These are phyloP conservation scores for Montipora cactus DNA, from an alignment of 64 coral and sea anemone species.

Conservation along the genomic window DNA sequence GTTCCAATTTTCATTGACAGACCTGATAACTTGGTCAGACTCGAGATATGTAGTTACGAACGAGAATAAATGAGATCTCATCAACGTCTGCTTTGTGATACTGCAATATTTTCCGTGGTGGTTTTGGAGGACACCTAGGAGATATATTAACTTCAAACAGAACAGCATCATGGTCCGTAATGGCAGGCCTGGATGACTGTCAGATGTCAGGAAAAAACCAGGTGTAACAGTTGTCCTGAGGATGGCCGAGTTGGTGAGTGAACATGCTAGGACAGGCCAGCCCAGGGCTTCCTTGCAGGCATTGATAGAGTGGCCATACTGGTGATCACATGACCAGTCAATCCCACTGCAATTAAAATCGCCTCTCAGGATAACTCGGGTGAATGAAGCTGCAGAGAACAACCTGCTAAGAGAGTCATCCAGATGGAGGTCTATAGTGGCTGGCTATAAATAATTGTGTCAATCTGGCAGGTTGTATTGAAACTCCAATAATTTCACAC, in stretches of 20 bases:
- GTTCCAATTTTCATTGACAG: neutral
- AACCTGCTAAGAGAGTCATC: neutral
- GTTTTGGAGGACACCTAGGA: conserved; percentile 37
- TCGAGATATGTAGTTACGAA: neutral
- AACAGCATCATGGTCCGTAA: conserved; percentile 39
- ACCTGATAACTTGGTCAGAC: neutral
- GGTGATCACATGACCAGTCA: conserved; percentile 1
- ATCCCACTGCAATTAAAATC: neutral
- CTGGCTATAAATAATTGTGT: conserved; percentile 23
- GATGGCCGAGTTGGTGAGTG: conserved; percentile 43
- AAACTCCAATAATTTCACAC: neutral
- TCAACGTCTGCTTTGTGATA: conserved; percentile 53
- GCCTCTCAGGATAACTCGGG: neutral
- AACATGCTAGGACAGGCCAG: conserved; percentile 27
- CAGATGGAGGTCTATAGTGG: conserved; percentile 17
- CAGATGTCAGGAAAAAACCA: conserved; percentile 44
- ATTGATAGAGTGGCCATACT: neutral
- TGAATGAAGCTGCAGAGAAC: neutral
- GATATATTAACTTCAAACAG: conserved; percentile 35
- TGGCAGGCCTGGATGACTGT: conserved; percentile 1
- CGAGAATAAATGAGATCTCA: conserved; percentile 3
- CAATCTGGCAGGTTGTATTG: conserved; percentile 9
- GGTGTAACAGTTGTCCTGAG: conserved; percentile 9
- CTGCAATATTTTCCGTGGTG: conserved; percentile 33
- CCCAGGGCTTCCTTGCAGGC: neutral